Evolutionary conservation across 2,888 invertebrate genomes (phyloP), one percentile per base, ranked within the genome.

Genomic region (Drosophila mayaguana): DNA sequence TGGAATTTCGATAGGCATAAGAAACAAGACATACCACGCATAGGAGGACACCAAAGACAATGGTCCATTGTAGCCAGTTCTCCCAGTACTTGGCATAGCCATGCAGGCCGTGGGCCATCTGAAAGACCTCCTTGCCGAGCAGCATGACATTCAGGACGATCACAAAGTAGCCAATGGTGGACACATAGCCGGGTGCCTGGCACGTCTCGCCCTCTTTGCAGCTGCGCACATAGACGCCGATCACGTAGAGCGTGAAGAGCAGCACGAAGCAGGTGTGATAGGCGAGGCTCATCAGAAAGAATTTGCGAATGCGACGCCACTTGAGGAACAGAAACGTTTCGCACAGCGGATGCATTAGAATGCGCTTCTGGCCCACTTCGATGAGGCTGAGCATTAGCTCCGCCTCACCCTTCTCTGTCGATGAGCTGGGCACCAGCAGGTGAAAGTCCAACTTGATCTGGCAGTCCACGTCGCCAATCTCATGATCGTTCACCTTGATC

Each of bases 381-480:
- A 96, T 95, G 81, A 96, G 95, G 45, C 96, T 95, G 28, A 96
- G 90, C 25, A 96, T 92, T 28, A 96, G 93, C 81, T 95, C 96
- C 0, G 96, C 95, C 92, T 96, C 96, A 6, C 96, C 95, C 61
- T 95, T 93, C 7, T 94, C 93, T 48, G 95, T 83, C 0, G 92
- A 84, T 0, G 91, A 88, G 14, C 91, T 89, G 57, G 96, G 95
- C 75, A 96, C 94, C 78, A 96, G 91, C 60, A 95, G 91, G 14
- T 94, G 92, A 80, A 95, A 95, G 89, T 96, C 96, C 57, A 96
- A 91, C 91, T 95, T 96, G 3, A 97, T 94, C 91, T 97, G 97
- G 83, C 97, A 97, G 89, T 97, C 97, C 0, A 97, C 96, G 82
- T 97, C 97, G 0, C 97, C 97, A 28, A 97, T 94, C 91, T 97